phyloP scores from a whole-genome alignment of 2,888 invertebrate species.

The Hypercompe scribonia region DNA sequence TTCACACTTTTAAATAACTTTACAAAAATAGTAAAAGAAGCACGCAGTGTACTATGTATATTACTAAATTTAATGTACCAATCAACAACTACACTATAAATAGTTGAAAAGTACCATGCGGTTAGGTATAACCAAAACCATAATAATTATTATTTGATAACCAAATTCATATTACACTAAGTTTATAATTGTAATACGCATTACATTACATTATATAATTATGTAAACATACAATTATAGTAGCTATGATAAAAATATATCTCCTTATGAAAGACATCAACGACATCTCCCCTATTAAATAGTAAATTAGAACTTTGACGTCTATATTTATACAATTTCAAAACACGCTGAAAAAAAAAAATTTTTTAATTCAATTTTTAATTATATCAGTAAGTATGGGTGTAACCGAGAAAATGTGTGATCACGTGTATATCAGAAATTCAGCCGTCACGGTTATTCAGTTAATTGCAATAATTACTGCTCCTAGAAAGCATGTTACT shows the following conservation, averaged over 20 bases:
- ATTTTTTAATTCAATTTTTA: not conserved
- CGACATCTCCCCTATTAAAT: conserved; percentile 45
- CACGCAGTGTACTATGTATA: not conserved
- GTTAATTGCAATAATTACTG: too few species aligned
- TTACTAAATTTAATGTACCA: not conserved
- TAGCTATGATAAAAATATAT: conserved; percentile 6
- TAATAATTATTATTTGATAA: not conserved
- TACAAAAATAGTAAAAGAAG: not conserved
- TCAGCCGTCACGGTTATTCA: not conserved
- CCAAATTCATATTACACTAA: not conserved
- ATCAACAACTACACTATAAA: not conserved
- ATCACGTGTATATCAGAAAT: not conserved
- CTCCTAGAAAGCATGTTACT: not conserved
- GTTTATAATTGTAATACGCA: not conserved
- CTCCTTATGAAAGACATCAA: conserved; percentile 63
- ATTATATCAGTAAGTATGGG: too few species aligned
- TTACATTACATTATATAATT: not conserved
- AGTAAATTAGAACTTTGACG: not conserved
- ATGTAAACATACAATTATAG: not conserved
- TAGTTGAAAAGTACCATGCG: not conserved
- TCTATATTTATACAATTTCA: not conserved
- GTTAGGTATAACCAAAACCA: not conserved
- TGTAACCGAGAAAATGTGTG: not conserved
- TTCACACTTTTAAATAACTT: not conserved
- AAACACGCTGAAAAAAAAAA: not conserved